These are phyloP conservation scores for Heteromurus nitidus DNA, from an alignment of 2,888 invertebrate species.

Conservation along the genomic window DNA sequence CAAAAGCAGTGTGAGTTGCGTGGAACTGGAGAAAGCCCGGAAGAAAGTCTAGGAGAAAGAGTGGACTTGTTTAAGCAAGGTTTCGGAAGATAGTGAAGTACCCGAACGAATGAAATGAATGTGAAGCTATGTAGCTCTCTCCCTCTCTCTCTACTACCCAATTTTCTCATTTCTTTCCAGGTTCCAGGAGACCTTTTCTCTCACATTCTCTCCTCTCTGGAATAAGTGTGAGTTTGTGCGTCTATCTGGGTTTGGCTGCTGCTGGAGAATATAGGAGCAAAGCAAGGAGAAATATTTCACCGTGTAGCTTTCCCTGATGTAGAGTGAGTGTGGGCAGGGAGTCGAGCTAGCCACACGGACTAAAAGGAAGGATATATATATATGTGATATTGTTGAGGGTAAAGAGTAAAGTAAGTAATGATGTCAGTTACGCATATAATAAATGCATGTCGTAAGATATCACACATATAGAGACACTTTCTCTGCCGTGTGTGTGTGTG, in stretches of 20 bases:
- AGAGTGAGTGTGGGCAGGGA: background rate
- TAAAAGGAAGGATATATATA: background rate
- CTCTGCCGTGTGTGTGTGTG: slow-evolving; percentile 12
- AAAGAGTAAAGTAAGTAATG: slow-evolving; percentile 28
- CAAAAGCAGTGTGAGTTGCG: background rate
- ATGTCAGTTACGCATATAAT: slow-evolving; percentile 57
- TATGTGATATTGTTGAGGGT: background rate
- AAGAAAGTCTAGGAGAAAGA: slow-evolving; percentile 1
- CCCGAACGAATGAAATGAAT: no score
- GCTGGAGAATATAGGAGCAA: background rate
- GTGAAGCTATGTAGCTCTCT: background rate
- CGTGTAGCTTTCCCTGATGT: background rate
- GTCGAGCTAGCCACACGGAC: background rate
- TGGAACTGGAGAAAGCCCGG: background rate
- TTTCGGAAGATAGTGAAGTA: slow-evolving; percentile 23
- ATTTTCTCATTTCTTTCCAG: background rate
- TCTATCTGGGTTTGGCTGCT: background rate
- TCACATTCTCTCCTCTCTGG: no score
- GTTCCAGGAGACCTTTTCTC: slow-evolving; percentile 20
- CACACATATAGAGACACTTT: slow-evolving; percentile 46
- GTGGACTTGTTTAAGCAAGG: background rate
- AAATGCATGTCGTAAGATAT: slow-evolving; percentile 47
- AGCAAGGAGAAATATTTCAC: background rate
- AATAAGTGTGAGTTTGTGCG: background rate
- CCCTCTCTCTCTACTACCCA: background rate